Conservation (phyloP, 1,140 invertebrate species). For the Eumaeus atala region DNA sequence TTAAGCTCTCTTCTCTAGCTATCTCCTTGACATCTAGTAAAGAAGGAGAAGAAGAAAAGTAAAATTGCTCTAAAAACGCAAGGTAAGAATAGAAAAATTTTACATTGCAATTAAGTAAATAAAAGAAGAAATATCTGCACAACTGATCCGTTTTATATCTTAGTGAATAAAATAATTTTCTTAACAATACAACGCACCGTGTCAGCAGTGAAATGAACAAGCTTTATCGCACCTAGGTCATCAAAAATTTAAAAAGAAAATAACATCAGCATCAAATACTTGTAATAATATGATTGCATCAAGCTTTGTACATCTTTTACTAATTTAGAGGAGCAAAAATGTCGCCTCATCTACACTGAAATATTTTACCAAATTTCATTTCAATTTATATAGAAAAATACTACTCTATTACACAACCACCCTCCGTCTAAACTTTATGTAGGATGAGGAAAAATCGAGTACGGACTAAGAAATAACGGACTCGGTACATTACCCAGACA, state of each 20-base stretch:
- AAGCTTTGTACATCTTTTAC: not conserved
- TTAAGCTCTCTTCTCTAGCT: too few species aligned
- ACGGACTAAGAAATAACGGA: too few species aligned
- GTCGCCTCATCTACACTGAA: constrained; percentile 3
- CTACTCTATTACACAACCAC: constrained; percentile 12
- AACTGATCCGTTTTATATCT: not conserved
- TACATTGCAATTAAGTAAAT: too few species aligned
- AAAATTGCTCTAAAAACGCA: too few species aligned
- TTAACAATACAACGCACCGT: constrained; percentile 1
- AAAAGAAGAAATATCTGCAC: not conserved
- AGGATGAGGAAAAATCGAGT: constrained; percentile 6
- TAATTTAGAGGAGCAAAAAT: constrained; percentile 16
- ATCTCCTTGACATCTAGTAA: too few species aligned
- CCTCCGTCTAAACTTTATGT: constrained; percentile 12
- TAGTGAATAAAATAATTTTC: constrained; percentile 13
- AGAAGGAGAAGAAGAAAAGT: too few species aligned
- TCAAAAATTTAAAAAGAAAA: constrained; percentile 1
- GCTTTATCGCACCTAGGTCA: constrained; percentile 3
- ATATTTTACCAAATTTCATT: constrained; percentile 11
- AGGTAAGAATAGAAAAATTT: too few species aligned
- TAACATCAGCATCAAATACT: constrained; percentile 1
- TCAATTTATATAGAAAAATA: constrained; percentile 23
- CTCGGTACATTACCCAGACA: too few species aligned
- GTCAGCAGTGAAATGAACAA: constrained; percentile 1
- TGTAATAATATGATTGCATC: not conserved